These are phyloP conservation scores for Tapera naevia DNA, from an alignment of 2,797 vertebrate species.

Conservation along the genomic window DNA sequence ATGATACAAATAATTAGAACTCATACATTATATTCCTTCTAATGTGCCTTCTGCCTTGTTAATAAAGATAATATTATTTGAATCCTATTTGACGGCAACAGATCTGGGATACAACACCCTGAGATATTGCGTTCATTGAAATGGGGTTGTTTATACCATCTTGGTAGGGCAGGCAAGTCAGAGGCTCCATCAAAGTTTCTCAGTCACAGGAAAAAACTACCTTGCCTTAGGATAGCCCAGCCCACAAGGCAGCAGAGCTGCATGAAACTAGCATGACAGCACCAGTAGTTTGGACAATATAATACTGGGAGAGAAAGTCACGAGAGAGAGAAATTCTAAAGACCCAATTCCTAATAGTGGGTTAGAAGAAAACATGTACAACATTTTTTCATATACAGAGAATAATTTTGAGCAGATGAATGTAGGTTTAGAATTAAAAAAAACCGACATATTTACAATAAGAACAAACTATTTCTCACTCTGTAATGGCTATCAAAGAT, in stretches of 20 bases:
- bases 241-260: background rate
- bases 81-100: background rate
- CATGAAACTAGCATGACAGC: fast-evolving
- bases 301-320: background rate
- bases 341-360: background rate
- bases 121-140: background rate
- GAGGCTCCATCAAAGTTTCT: background rate
- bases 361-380: background rate
- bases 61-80: background rate
- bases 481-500: background rate
- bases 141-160: background rate
- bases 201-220: background rate
- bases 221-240: background rate
- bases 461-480: background rate
- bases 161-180: background rate
- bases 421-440: background rate
- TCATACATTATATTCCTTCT: background rate
- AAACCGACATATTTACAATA: background rate
- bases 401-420: background rate
- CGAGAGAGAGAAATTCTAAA: background rate
- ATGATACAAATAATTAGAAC: background rate
- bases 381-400: background rate
- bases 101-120: background rate
- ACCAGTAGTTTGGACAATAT: background rate
- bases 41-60: background rate